Conservation (phyloP, 2,113 vertebrate species). For the Empidonax alnorum region DNA sequence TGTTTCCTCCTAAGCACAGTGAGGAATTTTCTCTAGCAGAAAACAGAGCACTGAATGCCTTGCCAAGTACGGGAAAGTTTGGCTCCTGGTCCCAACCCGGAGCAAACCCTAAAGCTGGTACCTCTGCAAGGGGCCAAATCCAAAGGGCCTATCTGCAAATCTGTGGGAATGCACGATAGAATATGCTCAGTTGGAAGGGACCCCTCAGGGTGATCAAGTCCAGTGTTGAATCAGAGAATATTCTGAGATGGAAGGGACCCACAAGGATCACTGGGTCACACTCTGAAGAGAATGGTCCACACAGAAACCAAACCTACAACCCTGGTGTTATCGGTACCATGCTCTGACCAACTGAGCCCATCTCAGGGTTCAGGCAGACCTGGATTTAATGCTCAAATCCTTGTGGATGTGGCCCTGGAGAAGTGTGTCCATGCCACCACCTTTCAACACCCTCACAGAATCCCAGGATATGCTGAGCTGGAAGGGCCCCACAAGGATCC, state of each 20-base stretch:
- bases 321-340: not conserved
- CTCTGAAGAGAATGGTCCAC: not conserved
- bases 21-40: not conserved
- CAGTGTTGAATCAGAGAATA: not conserved
- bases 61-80: not conserved
- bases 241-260: not conserved
- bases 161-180: not conserved
- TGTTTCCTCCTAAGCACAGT: not conserved
- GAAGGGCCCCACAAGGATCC: not conserved
- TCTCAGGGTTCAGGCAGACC: not conserved
- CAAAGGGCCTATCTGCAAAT: not conserved
- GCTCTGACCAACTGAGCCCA: not conserved
- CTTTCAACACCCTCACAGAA: not conserved
- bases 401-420: not conserved
- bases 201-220: not conserved
- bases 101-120: constrained; percentile 14
- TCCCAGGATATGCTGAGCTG: not conserved
- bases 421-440: not conserved
- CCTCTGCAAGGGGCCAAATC: not conserved
- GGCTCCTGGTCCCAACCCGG: not conserved
- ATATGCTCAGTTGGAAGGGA: not conserved
- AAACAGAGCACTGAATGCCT: not conserved
- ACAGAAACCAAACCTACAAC: not conserved
- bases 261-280: not conserved
- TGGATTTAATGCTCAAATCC: not conserved